phyloP scores from a whole-genome alignment of 2,113 vertebrate genomes.

The Clarias macrocephalus region DNA sequence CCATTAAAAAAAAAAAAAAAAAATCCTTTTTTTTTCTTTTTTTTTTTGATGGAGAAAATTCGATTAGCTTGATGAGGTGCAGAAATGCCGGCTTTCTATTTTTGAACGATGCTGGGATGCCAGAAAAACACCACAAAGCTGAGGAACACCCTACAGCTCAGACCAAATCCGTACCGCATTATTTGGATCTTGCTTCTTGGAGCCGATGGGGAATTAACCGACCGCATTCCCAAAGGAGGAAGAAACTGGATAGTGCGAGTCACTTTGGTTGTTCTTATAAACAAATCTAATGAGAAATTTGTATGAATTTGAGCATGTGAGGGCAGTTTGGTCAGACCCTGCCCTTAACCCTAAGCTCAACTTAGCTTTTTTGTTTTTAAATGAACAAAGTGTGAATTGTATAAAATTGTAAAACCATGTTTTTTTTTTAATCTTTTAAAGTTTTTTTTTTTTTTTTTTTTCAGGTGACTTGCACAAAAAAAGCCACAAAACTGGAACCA shows the following conservation, averaged over 20 bases:
- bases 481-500: not conserved
- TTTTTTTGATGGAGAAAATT: constrained; percentile 4
- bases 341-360: not conserved
- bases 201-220: not conserved
- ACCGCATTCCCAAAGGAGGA: constrained; percentile 7
- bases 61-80: constrained; percentile 21
- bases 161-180: constrained; percentile 16
- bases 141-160: constrained; percentile 21
- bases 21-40: too few relatives aligned
- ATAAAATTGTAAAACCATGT: too few relatives aligned
- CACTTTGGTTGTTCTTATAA: not conserved
- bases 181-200: not conserved
- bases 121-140: constrained; percentile 12
- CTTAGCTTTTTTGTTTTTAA: not conserved
- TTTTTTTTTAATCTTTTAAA: too few relatives aligned
- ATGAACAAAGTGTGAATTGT: not conserved
- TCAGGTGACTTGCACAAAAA: not conserved
- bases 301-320: not conserved
- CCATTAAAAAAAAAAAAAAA: not conserved
- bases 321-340: not conserved
- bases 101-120: constrained; percentile 3
- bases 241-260: constrained; percentile 2
- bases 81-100: constrained; percentile 25
- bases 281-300: constrained; percentile 10
- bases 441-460: not conserved